phyloP scores from a whole-genome alignment of 2,888 invertebrate species.

The Pollenia griseotomentosa region DNA sequence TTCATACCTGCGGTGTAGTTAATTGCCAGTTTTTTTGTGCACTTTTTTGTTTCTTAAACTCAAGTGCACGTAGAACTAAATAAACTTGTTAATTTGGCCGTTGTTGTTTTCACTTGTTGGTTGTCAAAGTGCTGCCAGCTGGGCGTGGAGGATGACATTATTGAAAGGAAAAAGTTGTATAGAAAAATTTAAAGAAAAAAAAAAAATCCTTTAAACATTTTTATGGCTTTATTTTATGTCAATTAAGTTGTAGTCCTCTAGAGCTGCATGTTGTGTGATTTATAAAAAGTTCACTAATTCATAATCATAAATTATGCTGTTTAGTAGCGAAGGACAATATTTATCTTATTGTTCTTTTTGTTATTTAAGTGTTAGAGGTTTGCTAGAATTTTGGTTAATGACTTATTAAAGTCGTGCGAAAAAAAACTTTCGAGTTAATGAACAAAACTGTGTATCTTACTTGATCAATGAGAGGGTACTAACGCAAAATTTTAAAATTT shows the following conservation, averaged over 20 bases:
- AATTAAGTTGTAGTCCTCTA: neutral
- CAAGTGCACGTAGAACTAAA: conserved; percentile 40
- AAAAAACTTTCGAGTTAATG: too few species aligned
- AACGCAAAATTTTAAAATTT: too few species aligned
- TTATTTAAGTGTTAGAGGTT: neutral
- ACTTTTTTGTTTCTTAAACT: conserved; percentile 1
- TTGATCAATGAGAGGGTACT: too few species aligned
- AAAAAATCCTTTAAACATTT: neutral
- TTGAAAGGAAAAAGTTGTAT: neutral
- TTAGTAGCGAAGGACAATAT: too few species aligned
- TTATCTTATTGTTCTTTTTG: neutral
- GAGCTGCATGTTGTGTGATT: neutral
- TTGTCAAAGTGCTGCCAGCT: conserved; percentile 20
- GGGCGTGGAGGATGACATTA: neutral
- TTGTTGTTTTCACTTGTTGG: conserved; percentile 54
- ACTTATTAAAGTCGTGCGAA: too few species aligned
- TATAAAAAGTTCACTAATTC: conserved; percentile 3
- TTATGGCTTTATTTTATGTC: conserved; percentile 1
- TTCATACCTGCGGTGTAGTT: conserved; percentile 40
- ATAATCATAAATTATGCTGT: conserved; percentile 9
- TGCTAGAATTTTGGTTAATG: too few species aligned
- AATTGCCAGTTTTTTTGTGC: conserved; percentile 28
- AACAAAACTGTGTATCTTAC: too few species aligned
- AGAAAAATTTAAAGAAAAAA: neutral
- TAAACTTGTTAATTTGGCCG: conserved; percentile 58